phyloP scores from a whole-genome alignment of 2,113 vertebrate genomes.

The Myiozetetes cayanensis region DNA sequence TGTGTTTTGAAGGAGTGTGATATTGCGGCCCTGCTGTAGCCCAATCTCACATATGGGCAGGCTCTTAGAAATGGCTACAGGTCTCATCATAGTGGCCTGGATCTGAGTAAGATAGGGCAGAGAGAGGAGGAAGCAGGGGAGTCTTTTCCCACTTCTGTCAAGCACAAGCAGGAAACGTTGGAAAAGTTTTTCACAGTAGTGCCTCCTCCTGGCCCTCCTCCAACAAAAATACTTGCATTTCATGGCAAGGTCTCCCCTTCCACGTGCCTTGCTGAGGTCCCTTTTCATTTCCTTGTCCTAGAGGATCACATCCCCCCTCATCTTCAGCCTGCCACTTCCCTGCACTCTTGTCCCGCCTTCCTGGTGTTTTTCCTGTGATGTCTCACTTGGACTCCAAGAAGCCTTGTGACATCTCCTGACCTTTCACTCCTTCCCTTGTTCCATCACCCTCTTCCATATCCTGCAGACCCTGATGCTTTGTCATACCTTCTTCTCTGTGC shows the following conservation, averaged over 20 bases:
- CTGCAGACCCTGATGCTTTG: not conserved
- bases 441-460: not conserved
- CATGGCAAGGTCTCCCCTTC: not conserved
- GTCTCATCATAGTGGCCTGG: not conserved
- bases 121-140: not conserved
- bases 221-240: not conserved
- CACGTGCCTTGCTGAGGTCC: not conserved
- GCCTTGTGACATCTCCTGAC: not conserved
- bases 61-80: not conserved
- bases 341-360: not conserved
- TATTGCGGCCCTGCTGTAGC: rapidly evolving
- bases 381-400: not conserved
- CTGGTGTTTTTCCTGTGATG: rapidly evolving
- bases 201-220: not conserved
- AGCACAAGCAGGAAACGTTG: not conserved
- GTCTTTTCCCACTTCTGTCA: not conserved
- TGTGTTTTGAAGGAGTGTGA: not conserved
- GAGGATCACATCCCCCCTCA: not conserved
- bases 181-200: not conserved
- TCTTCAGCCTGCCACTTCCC: not conserved
- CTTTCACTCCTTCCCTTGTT: not conserved
- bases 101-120: not conserved
- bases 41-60: not conserved
- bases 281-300: not conserved
- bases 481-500: rapidly evolving